Percentiles rank a stretch among this genome's conserved stretches.
Conservation (phyloP, 1,140 invertebrate genomes). For the Trachymyrmex cornetzi region DNA sequence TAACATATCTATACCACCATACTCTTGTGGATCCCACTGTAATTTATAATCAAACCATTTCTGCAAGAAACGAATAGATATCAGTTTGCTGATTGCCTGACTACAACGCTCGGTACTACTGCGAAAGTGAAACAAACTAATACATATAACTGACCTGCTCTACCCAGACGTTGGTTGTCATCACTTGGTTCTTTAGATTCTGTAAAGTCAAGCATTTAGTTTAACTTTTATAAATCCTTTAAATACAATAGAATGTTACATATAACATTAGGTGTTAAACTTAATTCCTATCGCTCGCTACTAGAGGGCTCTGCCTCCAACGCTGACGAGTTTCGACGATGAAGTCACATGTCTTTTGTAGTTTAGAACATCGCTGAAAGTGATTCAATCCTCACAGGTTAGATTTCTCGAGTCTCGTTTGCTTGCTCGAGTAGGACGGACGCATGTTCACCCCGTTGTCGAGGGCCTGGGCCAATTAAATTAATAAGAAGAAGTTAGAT, state of each 20-base stretch:
- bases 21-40: slow-evolving; percentile 96
- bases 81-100: background rate
- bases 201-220: slow-evolving; percentile 82
- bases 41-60: slow-evolving; percentile 98
- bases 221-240: background rate
- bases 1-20: slow-evolving; percentile 96
- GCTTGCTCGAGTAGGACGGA: no score
- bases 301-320: no score
- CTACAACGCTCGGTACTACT: background rate
- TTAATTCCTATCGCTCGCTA: no score
- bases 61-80: slow-evolving; percentile 85
- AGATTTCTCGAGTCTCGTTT: no score
- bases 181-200: slow-evolving; percentile 97
- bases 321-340: no score
- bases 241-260: background rate
- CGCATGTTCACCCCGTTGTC: no score
- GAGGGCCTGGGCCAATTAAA: no score
- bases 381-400: no score
- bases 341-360: no score
- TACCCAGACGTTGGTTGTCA: slow-evolving; percentile 98
- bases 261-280: no score
- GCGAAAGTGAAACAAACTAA: slow-evolving; percentile 19
- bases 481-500: no score
- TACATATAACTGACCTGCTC: slow-evolving; percentile 89
- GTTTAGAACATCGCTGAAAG: no score